Base-by-base conservation (phyloP, 1,140 invertebrate species). In the Neelides sp. region DNA sequence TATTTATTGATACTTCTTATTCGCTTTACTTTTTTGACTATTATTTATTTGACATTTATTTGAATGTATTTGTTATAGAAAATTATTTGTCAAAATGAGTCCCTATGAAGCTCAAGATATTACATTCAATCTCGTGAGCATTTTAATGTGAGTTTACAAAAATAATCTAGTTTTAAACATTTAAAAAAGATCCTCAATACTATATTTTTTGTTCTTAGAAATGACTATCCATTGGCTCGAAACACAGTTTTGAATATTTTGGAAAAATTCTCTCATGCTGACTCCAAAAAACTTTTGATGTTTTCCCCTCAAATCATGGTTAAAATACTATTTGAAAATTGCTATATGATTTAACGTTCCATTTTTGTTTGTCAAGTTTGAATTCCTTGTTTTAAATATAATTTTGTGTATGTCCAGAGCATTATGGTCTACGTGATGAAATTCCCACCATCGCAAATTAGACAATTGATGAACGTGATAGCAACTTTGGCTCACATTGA, bases 261-360 rank as follows among this genome's bases (percentile, higher is more conserved):
- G 4, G 46, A 20, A 0, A 39, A 49, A 10, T 40, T 57, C 1
- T 17, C 52, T 13, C 37, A 40, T 15, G 5, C 24, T 7, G 34
- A 57, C 13, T 48, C 50, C 7, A 36, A 42, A 19, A 54, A 53
- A 19, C 28, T 61, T 2, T 40, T 57, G 10, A 8, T 43, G 20
- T 61, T 57, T 42, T 30, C 52, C 0, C 28, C 48, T 1, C 46
- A 52, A 32, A 13, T 61, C 20, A 61, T 61, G 58, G 54, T 59
- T 36, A 23, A 23, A 8, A 4, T 22, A 24, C 10, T 39, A 28
- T 42, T 3, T 24, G 2, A 26, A 37, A 27, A 22, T 49, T 24
- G 12, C 39, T 44, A 40, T 24, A 27, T 7, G 23, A 24, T 22
- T 4, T 20, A 7, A 7, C 22, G 8, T 22, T 22, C 5, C 42